A percentile compares a stretch with the other conserved stretches of the same genome.
phyloP scores from a whole-genome alignment of 2,797 vertebrate genomes.

The Clarias platycephalus region DNA sequence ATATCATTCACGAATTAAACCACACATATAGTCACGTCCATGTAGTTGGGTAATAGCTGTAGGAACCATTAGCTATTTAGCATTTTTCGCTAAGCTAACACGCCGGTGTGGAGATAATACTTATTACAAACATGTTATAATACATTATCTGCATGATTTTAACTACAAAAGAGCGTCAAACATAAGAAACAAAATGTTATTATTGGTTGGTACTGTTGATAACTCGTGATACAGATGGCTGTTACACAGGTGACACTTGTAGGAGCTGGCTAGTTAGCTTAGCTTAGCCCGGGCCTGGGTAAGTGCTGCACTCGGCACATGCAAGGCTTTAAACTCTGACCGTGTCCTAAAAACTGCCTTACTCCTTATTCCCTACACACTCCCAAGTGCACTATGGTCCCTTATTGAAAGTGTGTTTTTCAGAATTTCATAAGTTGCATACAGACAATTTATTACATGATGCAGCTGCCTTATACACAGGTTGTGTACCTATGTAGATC shows the following conservation, averaged over 20 bases:
- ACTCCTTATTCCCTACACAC: background rate
- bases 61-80: background rate
- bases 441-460: background rate
- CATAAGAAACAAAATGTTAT: background rate
- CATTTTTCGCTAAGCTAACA: background rate
- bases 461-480: background rate
- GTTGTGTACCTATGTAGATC: background rate
- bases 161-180: background rate
- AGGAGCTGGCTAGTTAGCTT: background rate
- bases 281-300: background rate
- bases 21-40: too few species aligned
- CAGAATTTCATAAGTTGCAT: background rate
- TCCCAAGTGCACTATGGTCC: background rate
- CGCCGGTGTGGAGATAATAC: background rate
- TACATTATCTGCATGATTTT: too few species aligned
- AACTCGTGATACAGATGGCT: too few species aligned
- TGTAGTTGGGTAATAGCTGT: too few species aligned
- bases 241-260: background rate
- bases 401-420: background rate
- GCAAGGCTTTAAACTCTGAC: background rate
- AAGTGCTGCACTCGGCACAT: background rate
- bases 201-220: background rate
- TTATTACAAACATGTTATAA: background rate
- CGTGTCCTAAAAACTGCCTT: background rate
- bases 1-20: background rate